These are phyloP conservation scores for Agrochola circellaris DNA, from an alignment of 2,888 invertebrate species.

Conservation along the genomic window DNA sequence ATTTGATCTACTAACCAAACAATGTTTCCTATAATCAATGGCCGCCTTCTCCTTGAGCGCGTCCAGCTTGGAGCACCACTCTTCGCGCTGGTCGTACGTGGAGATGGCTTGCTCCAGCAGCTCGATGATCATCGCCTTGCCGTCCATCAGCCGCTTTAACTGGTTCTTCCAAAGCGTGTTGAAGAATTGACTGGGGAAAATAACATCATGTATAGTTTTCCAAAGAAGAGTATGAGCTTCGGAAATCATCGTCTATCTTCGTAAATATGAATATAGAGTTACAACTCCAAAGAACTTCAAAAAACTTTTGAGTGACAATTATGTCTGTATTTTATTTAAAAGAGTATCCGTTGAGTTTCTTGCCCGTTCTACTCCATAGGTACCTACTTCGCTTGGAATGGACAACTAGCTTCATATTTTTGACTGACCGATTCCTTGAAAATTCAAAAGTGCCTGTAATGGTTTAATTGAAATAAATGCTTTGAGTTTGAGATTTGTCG, in stretches of 20 bases:
- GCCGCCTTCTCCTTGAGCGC: slow-evolving; percentile 94
- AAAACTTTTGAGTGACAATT: too few species aligned
- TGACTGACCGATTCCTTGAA: too few species aligned
- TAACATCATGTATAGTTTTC: background rate
- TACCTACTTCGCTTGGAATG: too few species aligned
- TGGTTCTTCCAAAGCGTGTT: slow-evolving; percentile 95
- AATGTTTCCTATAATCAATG: slow-evolving; percentile 87
- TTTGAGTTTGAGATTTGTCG: too few species aligned
- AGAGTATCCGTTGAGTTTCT: too few species aligned
- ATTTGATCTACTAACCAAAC: slow-evolving; percentile 75
- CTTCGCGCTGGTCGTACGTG: slow-evolving; percentile 97
- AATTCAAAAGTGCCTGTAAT: too few species aligned
- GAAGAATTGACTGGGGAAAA: slow-evolving; percentile 92
- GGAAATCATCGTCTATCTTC: background rate
- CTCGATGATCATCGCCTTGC: slow-evolving; percentile 95
- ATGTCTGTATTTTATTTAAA: too few species aligned
- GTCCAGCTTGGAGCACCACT: slow-evolving; percentile 94
- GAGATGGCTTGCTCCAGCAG: slow-evolving; percentile 96
- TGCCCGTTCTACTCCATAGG: too few species aligned
- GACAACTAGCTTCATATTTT: too few species aligned
- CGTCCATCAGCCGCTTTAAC: slow-evolving; percentile 93
- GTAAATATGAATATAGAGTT: background rate
- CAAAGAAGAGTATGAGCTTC: background rate
- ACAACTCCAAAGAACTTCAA: too few species aligned
- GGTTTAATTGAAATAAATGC: too few species aligned